These are phyloP conservation scores for Regulus satrapa DNA, from an alignment of 2,113 vertebrate genomes.

Conservation along the genomic window DNA sequence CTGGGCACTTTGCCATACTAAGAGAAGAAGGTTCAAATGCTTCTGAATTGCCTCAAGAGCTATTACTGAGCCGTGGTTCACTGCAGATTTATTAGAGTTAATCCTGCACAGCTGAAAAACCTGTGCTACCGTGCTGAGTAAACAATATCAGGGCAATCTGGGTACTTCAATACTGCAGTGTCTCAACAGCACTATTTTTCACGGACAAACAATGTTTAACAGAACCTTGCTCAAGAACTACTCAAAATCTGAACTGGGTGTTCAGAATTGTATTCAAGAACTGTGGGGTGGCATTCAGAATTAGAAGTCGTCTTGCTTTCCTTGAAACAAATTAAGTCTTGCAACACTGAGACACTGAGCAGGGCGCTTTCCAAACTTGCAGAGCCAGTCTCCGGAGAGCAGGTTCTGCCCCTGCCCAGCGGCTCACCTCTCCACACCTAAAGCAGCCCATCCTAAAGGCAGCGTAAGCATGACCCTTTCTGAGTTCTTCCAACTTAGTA, in stretches of 20 bases:
- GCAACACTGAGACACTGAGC: neutral
- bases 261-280: neutral
- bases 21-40: neutral
- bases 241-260: neutral
- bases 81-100: neutral
- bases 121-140: neutral
- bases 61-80: neutral
- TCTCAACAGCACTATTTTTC: neutral
- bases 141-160: neutral
- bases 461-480: fast-evolving
- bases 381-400: neutral
- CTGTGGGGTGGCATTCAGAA: neutral
- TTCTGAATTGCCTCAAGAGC: neutral
- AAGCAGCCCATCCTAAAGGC: neutral
- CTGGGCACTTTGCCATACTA: neutral
- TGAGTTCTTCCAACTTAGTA: fast-evolving
- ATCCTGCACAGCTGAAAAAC: neutral
- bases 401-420: neutral
- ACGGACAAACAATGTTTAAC: neutral
- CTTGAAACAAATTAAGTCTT: conserved; percentile 37
- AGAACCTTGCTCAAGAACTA: neutral
- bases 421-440: neutral
- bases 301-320: neutral
- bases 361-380: neutral
- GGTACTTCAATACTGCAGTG: neutral